These are phyloP conservation scores for Dysidea cf. avara DNA, from an alignment of 37 sponge, comb jelly and placozoan species.

Conservation along the genomic window DNA sequence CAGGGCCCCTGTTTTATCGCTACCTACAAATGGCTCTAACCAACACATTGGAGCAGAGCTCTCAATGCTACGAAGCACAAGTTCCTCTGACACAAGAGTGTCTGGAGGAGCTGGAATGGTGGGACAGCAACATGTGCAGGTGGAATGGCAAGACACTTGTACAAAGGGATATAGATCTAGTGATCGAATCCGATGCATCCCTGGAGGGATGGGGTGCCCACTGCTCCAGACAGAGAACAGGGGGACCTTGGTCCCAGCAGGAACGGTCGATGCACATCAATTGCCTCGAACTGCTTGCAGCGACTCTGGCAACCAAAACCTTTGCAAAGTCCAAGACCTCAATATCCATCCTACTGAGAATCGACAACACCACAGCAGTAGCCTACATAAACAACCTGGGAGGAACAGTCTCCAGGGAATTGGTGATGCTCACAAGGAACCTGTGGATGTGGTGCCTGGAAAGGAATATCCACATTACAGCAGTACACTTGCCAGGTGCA, in stretches of 20 bases:
- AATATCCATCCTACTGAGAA: constrained; percentile 11
- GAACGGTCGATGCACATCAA: constrained; percentile 44
- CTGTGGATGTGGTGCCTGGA: constrained; percentile 37
- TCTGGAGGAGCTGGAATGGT: constrained; percentile 42
- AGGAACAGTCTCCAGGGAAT: constrained; percentile 29
- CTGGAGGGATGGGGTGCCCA: constrained; percentile 39
- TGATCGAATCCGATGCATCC: constrained; percentile 46
- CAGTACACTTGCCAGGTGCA: constrained; percentile 18
- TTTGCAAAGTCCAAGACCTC: constrained; percentile 6
- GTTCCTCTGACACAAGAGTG: not conserved
- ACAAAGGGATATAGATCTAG: not conserved
- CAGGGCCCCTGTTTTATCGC: constrained; percentile 15
- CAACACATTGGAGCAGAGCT: not conserved
- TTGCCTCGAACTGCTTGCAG: constrained; percentile 44
- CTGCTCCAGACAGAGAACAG: not conserved
- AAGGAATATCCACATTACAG: constrained; percentile 28
- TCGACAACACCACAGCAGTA: constrained; percentile 37
- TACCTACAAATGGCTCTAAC: constrained; percentile 12
- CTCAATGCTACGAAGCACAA: constrained; percentile 9
- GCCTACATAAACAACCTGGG: constrained; percentile 51
- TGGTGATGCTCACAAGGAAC: constrained; percentile 11
- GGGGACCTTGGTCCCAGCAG: constrained; percentile 24
- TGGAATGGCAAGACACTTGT: constrained; percentile 28
- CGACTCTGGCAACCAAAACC: constrained; percentile 8
- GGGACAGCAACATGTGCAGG: constrained; percentile 10